phyloP scores from a whole-genome alignment of 2,113 vertebrate genomes.

The Rhinichthys klamathensis region DNA sequence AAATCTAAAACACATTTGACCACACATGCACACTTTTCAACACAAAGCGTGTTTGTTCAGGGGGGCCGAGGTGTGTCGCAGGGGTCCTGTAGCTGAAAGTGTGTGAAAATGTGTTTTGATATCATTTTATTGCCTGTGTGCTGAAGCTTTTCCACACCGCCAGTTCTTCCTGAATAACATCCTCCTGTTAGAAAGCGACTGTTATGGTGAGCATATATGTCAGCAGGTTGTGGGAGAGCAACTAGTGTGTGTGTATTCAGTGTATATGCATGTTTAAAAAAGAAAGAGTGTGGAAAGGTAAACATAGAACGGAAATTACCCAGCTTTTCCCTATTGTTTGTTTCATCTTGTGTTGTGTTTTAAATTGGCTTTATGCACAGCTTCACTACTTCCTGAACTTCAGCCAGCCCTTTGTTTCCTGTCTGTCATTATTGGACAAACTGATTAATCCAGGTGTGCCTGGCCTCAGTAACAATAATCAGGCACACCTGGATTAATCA shows the following conservation, averaged over 20 bases:
- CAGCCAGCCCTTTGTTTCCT: too few relatives aligned
- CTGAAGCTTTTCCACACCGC: conserved; percentile 20
- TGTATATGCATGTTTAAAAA: neutral
- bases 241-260: neutral
- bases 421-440: too few relatives aligned
- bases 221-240: neutral
- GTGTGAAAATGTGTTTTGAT: conserved; percentile 3
- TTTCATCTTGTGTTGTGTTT: neutral
- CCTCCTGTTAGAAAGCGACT: conserved; percentile 27
- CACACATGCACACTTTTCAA: conserved; percentile 23
- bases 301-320: neutral
- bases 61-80: neutral
- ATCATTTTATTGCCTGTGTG: conserved; percentile 37
- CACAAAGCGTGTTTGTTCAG: conserved; percentile 6
- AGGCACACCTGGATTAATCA: too few relatives aligned
- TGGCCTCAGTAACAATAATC: too few relatives aligned
- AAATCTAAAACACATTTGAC: conserved; percentile 18
- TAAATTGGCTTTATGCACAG: too few relatives aligned
- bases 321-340: conserved; percentile 7
- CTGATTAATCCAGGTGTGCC: too few relatives aligned
- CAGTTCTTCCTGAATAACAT: conserved; percentile 49
- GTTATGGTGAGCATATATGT: neutral
- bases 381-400: too few relatives aligned
- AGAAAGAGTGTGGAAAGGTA: neutral
- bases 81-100: neutral